phyloP scores from a whole-genome alignment of 2,888 invertebrate genomes.

The Cryptus armator region DNA sequence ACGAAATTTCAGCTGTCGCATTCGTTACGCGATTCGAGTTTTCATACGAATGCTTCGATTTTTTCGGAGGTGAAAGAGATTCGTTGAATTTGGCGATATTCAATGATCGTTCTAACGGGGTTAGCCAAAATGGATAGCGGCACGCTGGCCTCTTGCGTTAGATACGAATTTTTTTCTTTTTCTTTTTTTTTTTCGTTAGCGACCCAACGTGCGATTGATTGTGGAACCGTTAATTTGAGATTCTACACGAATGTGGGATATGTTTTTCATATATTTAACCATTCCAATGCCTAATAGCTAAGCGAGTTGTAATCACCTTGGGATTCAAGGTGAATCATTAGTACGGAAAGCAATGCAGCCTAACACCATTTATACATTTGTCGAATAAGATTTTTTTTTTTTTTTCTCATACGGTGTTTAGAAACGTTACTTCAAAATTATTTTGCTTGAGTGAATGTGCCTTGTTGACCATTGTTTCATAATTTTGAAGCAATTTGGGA shows the following conservation, averaged over 20 bases:
- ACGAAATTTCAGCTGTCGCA: conserved; percentile 3
- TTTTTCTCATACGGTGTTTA: background rate
- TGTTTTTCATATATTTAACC: background rate
- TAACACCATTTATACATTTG: background rate
- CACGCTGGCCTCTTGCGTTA: conserved; percentile 19
- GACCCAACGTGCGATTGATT: background rate
- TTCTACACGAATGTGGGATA: background rate
- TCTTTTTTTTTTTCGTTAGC: background rate
- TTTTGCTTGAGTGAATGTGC: background rate
- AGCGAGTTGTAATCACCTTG: background rate
- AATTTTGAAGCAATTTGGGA: background rate
- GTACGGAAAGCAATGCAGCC: background rate
- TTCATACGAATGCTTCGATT: background rate
- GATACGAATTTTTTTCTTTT: background rate
- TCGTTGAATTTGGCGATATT: background rate
- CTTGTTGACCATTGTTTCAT: background rate
- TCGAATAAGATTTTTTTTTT: background rate
- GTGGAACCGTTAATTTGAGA: background rate
- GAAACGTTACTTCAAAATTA: background rate
- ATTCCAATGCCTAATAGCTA: background rate
- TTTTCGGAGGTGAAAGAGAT: background rate
- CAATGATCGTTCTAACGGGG: conserved; percentile 25
- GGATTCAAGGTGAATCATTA: conserved; percentile 6
- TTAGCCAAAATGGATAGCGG: conserved; percentile 19
- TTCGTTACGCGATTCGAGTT: background rate